Conservation (phyloP, 1,140 invertebrate species). For the Drosophila azteca region DNA sequence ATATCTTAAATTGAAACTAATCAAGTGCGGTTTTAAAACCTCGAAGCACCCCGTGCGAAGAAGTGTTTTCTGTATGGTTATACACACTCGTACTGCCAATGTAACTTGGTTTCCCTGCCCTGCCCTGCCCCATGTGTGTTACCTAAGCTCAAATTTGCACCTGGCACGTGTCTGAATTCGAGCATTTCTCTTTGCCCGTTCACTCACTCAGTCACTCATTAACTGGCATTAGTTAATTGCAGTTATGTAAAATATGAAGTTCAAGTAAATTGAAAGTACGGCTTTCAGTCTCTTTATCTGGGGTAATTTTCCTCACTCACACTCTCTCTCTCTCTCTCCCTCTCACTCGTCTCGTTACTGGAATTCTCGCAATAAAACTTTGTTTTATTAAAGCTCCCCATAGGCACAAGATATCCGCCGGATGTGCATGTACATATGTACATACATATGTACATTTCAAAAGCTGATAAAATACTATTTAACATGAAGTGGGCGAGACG, state of each 20-base stretch:
- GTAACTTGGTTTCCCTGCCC: not conserved
- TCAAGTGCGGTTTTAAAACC: not conserved
- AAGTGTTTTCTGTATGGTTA: not conserved
- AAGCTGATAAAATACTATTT: constrained; percentile 47
- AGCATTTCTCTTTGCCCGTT: constrained; percentile 18
- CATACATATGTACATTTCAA: constrained; percentile 21
- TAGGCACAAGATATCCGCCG: constrained; percentile 37
- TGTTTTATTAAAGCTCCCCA: constrained; percentile 38
- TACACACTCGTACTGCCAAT: no score
- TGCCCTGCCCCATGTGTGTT: not conserved
- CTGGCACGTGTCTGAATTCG: constrained; percentile 34
- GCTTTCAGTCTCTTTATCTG: not conserved
- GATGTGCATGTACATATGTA: constrained; percentile 18
- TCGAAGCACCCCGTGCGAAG: not conserved
- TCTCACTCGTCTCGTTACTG: not conserved
- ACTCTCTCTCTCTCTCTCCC: no score
- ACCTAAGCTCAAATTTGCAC: constrained; percentile 21
- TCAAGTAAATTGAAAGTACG: constrained; percentile 7
- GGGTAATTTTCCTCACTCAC: constrained; percentile 11
- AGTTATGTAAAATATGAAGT: constrained; percentile 44
- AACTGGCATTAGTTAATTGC: constrained; percentile 49
- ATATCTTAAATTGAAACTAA: no score
- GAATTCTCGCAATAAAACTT: constrained; percentile 33
- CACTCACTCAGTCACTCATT: constrained; percentile 30
- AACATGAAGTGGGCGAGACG: constrained; percentile 22